Base-by-base conservation (phyloP, 2,113 vertebrate species). In the Mus spicilegus region DNA sequence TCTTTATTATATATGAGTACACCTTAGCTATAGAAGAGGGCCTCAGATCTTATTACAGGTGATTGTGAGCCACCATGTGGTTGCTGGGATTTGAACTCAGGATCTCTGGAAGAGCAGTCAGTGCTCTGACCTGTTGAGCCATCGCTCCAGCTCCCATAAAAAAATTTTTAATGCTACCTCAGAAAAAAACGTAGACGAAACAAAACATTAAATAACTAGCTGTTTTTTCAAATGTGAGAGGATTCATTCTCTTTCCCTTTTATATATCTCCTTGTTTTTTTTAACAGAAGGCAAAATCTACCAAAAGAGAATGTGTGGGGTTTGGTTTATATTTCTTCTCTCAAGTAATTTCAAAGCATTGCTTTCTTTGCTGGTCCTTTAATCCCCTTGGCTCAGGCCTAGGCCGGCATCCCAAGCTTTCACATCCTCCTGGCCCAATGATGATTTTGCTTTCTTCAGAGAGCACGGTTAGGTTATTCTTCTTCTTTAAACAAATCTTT, bases 171-270 rank as follows among this genome's bases (percentile, higher is more conserved):
- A 81, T 95, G 11, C 39, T 95, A 36, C 20, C 5, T 91, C 20
- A 84, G 39, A 73, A 85, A 69, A 51, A 96, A 42, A 42, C 42
- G n/a, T 33, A 78, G 24, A 86, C 86, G 36, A 51, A 8, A 93
- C 76, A 76, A 24, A 69, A 54, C 2, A 24, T 56, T 82, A 67
- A 51, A 42, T 72, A 56, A 22, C 22, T 28, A 61, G 13, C 22
- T n/a, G 12, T 85, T 89, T 96, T 91, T 63, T 72, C 49, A 84
- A 91, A 95, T 30, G 30, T 85, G 54, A 94, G 54, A 94, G 69
- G 91, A 56, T 87, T 49, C 11, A 46, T 80, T 81, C 4, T 7
- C 19, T n/a, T 49, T 89, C 77, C 56, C 33, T 39, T 77, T 30
- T 89, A 78, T 89, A 73, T 4, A 12, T 33, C 36, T 73, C 70